Evolutionary conservation across 2,888 invertebrate species (phyloP).

Genomic region (Epiblema foenella): DNA sequence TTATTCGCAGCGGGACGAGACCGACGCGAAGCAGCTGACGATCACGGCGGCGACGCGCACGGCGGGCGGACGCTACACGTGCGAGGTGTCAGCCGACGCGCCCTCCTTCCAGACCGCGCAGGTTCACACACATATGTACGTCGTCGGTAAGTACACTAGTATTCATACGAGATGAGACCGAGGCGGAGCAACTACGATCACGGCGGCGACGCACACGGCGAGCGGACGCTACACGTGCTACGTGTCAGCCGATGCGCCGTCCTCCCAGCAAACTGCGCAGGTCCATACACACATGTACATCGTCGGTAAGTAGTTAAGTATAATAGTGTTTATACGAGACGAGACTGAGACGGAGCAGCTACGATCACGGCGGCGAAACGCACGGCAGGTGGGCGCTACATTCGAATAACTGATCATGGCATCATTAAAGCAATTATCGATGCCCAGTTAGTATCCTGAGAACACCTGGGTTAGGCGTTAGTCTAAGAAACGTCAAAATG

Average conservation of each 20-base stretch:
- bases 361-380: constrained; percentile 87
- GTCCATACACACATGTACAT: constrained; percentile 89
- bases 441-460: no score
- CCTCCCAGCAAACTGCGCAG: constrained; percentile 88
- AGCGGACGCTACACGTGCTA: constrained; percentile 56
- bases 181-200: constrained; percentile 86
- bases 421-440: no score
- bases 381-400: constrained; percentile 88
- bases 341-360: constrained; percentile 81
- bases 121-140: constrained; percentile 88
- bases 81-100: constrained; percentile 90
- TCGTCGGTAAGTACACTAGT: constrained; percentile 86
- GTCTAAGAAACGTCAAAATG: no score
- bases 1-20: constrained; percentile 61
- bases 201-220: constrained; percentile 86
- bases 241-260: constrained; percentile 49
- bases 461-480: no score
- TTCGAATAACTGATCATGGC: no score
- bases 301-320: constrained; percentile 89
- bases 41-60: constrained; percentile 86
- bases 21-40: constrained; percentile 84
- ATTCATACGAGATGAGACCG: constrained; percentile 60
- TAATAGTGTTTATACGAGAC: constrained; percentile 51
- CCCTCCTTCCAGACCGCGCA: constrained; percentile 89
- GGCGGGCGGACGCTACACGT: constrained; percentile 88